Evolutionary conservation across 2,797 vertebrate species (phyloP).

Genomic region (Eutrigla gurnardus): DNA sequence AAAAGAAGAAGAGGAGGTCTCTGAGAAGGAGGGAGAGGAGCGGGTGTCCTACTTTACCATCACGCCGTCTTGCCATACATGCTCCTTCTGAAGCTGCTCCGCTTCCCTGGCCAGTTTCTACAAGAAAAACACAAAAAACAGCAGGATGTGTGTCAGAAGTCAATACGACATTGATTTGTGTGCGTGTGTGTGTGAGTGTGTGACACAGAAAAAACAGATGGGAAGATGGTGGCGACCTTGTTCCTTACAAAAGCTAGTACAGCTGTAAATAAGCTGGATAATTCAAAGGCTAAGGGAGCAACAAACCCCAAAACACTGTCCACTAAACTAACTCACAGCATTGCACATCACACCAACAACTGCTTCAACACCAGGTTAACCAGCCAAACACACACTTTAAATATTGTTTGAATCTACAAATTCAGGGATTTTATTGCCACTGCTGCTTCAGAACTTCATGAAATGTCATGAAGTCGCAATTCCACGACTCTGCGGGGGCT

Average conservation of each 20-base stretch:
- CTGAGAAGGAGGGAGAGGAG: conserved; percentile 44
- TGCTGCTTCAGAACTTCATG: too few relatives aligned
- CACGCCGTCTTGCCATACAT: conserved; percentile 95
- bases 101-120: conserved; percentile 94
- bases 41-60: conserved; percentile 87
- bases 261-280: conserved; percentile 29
- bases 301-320: conserved; percentile 20
- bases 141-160: conserved; percentile 54
- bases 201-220: conserved; percentile 15
- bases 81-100: conserved; percentile 93
- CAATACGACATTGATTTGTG: conserved; percentile 44
- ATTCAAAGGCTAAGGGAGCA: conserved; percentile 9
- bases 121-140: conserved; percentile 71
- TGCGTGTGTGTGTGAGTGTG: conserved; percentile 9
- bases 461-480: too few relatives aligned
- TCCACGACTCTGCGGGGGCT: too few relatives aligned
- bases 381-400: background rate
- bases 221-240: conserved; percentile 15
- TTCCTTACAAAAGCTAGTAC: conserved; percentile 18
- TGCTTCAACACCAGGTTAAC: background rate
- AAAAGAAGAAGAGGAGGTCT: conserved; percentile 24
- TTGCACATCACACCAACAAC: background rate
- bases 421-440: background rate
- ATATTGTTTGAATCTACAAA: background rate
- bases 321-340: conserved; percentile 6